These are phyloP conservation scores for Podarcis siculus DNA, from an alignment of 2,797 vertebrate species.

Conservation along the genomic window DNA sequence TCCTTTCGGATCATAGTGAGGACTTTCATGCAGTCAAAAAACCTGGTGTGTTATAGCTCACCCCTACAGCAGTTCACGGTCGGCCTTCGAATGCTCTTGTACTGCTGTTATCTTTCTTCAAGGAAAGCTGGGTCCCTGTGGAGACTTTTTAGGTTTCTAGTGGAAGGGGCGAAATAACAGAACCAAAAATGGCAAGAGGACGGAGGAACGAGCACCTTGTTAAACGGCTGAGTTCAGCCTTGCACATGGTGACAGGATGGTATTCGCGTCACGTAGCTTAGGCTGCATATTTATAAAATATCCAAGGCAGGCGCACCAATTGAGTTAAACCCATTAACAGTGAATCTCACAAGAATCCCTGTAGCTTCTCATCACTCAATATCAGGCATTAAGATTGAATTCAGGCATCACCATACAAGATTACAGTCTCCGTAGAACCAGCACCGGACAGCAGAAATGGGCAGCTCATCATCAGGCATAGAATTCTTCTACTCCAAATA, in stretches of 20 bases:
- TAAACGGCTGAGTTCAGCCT: not conserved
- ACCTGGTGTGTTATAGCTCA: not conserved
- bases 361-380: constrained; percentile 59
- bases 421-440: constrained; percentile 55
- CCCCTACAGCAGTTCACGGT: constrained; percentile 6
- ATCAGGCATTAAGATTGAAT: constrained; percentile 64
- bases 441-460: constrained; percentile 45
- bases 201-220: not conserved
- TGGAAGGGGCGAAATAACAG: constrained; percentile 20
- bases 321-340: constrained; percentile 66
- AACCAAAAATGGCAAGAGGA: constrained; percentile 37
- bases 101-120: not conserved
- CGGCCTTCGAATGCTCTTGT: not conserved
- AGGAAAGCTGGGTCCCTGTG: not conserved
- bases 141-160: constrained; percentile 27
- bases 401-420: constrained; percentile 57
- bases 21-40: constrained; percentile 28
- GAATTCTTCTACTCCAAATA: constrained; percentile 56
- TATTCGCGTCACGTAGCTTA: constrained; percentile 27
- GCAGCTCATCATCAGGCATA: constrained; percentile 59
- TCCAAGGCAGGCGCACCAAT: constrained; percentile 38
- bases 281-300: constrained; percentile 63
- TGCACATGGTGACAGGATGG: constrained; percentile 23
- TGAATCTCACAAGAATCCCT: constrained; percentile 69
- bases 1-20: not conserved